Base-by-base conservation (phyloP, 2,888 invertebrate genomes). In the Thelaira solivaga region DNA sequence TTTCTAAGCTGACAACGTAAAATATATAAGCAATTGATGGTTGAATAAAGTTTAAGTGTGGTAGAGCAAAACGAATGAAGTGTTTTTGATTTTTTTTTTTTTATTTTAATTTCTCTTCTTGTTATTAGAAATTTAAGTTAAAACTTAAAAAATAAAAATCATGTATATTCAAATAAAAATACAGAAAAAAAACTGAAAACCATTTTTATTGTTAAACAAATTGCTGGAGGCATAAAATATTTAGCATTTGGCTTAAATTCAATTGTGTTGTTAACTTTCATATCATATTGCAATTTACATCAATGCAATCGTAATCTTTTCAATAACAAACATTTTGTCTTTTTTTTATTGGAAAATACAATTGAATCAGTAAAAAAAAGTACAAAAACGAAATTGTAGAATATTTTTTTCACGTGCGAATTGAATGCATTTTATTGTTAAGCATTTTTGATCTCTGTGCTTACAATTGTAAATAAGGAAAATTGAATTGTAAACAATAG, bases 361-460 rank as follows among this genome's bases (percentile, higher is more conserved):
- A 45, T 26, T 43, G n/a, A 61, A 22, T 45, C 16, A 45, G 10
- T 39, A 39, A 5, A 26, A 2, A 6, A 45, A 31, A 13, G 20
- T 2, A 11, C n/a, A 20, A 45, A 22, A 26, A 13, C 4, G 20
- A 18, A n/a, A 31, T n/a, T n/a, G n/a, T n/a, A n/a, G n/a, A n/a
- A n/a, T n/a, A n/a, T n/a, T n/a, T n/a, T n/a, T n/a, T n/a, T n/a
- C n/a, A n/a, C n/a, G n/a, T n/a, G n/a, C n/a, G n/a, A n/a, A 59
- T 31, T n/a, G n/a, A 18, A 20, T 20, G 13, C 18, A 43, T 24
- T 59, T 43, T 31, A 43, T 59, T 31, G 29, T 45, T 31, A 13
- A 59, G 20, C 20, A 59, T 59, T 31, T 43, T 4, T 59, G 59
- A 59, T 45, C 59, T 43, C 31, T 59, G 20, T 20, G 43, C 41